Conservation (phyloP, 2,113 vertebrate species). For the Spea bombifrons region DNA sequence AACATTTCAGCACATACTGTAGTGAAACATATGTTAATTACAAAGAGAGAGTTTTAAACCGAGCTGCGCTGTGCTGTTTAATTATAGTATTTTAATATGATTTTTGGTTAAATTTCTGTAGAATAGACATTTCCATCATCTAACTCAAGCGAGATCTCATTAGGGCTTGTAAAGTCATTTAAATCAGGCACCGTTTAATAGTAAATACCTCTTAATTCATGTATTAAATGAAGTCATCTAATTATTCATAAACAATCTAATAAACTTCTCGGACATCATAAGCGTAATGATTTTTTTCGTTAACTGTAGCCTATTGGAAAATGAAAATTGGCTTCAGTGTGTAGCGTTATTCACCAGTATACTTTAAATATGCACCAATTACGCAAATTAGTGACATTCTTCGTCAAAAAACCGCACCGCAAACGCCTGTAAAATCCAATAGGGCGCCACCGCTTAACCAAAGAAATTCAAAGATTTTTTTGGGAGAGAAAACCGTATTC, state of each 20-base stretch:
- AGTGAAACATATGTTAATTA: too few relatives aligned
- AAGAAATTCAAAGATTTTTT: conserved; percentile 43
- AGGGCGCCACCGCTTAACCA: conserved; percentile 42
- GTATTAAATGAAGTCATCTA: neutral
- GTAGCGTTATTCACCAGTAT: conserved; percentile 28
- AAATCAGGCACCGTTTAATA: conserved; percentile 8
- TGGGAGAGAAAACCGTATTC: conserved; percentile 19
- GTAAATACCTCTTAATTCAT: neutral
- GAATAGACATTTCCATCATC: neutral
- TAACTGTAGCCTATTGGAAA: conserved; percentile 46
- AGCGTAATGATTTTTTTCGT: conserved; percentile 30
- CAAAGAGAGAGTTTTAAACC: too few relatives aligned
- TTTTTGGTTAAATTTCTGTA: neutral
- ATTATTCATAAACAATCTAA: conserved; percentile 33
- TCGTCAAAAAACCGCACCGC: conserved; percentile 31
- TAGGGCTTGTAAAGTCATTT: conserved; percentile 17
- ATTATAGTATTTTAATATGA: conserved; percentile 10
- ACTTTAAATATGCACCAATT: conserved; percentile 30
- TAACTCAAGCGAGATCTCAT: neutral
- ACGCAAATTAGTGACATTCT: conserved; percentile 40
- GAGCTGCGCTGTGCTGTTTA: neutral
- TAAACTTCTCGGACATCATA: conserved; percentile 35
- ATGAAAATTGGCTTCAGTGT: conserved; percentile 17
- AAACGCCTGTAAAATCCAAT: conserved; percentile 44
- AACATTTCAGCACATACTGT: too few relatives aligned